A percentile compares a stretch with the other conserved stretches of the same genome.
Evolutionary conservation across 1,140 invertebrate genomes (phyloP).

Genomic region (Zophobas atratus): DNA sequence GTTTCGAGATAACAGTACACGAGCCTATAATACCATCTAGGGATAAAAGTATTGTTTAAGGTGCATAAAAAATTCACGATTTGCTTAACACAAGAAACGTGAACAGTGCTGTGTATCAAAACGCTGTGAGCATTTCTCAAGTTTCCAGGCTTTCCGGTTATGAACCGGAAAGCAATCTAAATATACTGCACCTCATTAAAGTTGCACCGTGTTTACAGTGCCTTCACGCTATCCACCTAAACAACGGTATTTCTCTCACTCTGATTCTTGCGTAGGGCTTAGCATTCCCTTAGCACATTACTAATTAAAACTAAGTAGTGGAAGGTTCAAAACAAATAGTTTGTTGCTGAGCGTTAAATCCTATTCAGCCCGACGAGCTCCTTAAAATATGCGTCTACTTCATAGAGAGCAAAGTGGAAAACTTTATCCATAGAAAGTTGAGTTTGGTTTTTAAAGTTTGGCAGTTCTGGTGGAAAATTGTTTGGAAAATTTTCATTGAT

Average conservation of each 20-base stretch:
- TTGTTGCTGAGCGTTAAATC: conserved; percentile 8
- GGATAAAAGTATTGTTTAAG: conserved; percentile 10
- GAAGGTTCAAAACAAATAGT: conserved; percentile 22
- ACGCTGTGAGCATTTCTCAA: conserved; percentile 24
- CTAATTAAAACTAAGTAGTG: conserved; percentile 27
- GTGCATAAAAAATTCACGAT: conserved; percentile 9
- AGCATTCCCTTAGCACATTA: conserved; percentile 6
- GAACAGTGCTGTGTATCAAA: conserved; percentile 15
- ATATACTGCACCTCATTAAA: conserved; percentile 50
- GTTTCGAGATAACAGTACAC: too few species aligned
- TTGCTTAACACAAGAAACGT: conserved; percentile 15
- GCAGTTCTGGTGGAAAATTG: conserved; percentile 15
- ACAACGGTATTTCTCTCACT: conserved; percentile 17
- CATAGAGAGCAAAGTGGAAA: conserved; percentile 38
- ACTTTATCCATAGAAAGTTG: conserved; percentile 38
- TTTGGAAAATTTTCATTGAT: conserved; percentile 29
- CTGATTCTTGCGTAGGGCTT: conserved; percentile 17
- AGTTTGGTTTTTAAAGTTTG: conserved; percentile 26
- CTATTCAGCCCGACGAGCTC: background rate
- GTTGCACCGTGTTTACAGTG: conserved; percentile 48
- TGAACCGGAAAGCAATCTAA: conserved; percentile 47
- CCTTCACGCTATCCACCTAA: conserved; percentile 26
- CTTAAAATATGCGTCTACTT: conserved; percentile 7
- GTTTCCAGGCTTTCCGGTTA: conserved; percentile 28
- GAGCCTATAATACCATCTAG: background rate